Evolutionary conservation across 2,888 invertebrate species (phyloP).

Genomic region (Dicyrtoma fusca): DNA sequence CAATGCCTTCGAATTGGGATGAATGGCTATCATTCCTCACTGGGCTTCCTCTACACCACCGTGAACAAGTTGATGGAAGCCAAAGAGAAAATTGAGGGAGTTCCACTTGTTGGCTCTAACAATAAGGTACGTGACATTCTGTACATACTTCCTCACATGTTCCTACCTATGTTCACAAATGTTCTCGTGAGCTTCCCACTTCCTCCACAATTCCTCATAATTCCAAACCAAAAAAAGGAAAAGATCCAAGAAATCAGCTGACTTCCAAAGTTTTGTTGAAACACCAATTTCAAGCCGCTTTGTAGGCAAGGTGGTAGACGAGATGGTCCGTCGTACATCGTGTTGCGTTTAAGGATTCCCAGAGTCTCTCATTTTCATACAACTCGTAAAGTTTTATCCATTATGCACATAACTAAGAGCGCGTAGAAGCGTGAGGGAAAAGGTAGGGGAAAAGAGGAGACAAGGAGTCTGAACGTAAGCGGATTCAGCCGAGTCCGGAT

Average conservation of each 20-base stretch:
- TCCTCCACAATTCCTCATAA: too few relatives aligned
- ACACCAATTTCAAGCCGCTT: too few relatives aligned
- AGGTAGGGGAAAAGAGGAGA: background rate
- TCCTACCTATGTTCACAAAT: background rate
- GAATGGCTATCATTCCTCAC: slow-evolving; percentile 56
- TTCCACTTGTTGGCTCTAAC: slow-evolving; percentile 27
- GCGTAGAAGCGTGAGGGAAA: background rate
- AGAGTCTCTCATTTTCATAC: too few relatives aligned
- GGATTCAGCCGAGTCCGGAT: background rate
- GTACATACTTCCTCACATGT: too few relatives aligned
- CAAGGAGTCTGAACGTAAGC: background rate
- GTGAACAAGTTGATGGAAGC: slow-evolving; percentile 33
- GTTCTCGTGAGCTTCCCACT: background rate
- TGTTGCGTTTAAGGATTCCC: too few relatives aligned
- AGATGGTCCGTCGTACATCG: too few relatives aligned
- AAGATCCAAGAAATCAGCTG: too few relatives aligned
- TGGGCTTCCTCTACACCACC: slow-evolving; percentile 50
- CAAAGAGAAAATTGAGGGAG: slow-evolving; percentile 16
- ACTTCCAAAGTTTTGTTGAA: too few relatives aligned
- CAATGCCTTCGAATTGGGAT: slow-evolving; percentile 61
- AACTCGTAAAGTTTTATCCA: too few relatives aligned
- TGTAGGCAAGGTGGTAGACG: too few relatives aligned
- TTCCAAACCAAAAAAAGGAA: too few relatives aligned
- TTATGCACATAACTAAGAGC: too few relatives aligned
- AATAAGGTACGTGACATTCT: slow-evolving; percentile 20